phyloP scores from a whole-genome alignment of 2,797 vertebrate genomes.

The Sibirionetta formosa region DNA sequence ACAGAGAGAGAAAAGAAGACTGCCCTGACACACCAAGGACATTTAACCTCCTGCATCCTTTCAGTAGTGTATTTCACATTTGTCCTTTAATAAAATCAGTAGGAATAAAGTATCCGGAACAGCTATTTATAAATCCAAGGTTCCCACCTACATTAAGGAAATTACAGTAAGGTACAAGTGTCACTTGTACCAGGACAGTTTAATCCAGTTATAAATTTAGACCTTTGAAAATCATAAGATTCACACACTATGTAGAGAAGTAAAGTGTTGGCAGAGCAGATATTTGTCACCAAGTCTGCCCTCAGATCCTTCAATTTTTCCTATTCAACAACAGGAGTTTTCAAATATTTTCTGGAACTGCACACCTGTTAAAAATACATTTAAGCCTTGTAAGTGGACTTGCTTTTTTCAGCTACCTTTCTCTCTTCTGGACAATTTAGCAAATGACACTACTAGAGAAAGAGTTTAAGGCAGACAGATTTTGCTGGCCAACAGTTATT shows the following conservation, averaged over 20 bases:
- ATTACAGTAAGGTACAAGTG: neutral
- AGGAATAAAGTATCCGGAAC: neutral
- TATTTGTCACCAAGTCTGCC: neutral
- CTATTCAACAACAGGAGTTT: neutral
- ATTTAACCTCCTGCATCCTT: neutral
- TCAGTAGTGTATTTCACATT: neutral
- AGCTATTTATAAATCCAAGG: slow-evolving; percentile 11
- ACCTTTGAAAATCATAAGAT: neutral
- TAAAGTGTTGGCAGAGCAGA: neutral
- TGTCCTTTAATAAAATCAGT: neutral
- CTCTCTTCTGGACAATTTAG: neutral
- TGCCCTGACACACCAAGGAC: neutral
- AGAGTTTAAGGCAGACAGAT: neutral
- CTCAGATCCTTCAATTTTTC: neutral
- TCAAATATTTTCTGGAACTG: neutral
- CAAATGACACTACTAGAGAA: neutral
- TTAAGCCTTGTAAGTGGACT: neutral
- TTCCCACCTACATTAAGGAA: slow-evolving; percentile 15
- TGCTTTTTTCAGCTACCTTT: neutral
- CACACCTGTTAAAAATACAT: neutral
- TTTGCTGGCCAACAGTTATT: neutral
- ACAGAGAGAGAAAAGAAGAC: neutral
- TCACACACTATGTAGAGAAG: neutral
- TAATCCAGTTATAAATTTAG: slow-evolving; percentile 1
- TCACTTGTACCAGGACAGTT: neutral